Conservation (phyloP, 2,888 invertebrate species). For the Marronus borbonicus region DNA sequence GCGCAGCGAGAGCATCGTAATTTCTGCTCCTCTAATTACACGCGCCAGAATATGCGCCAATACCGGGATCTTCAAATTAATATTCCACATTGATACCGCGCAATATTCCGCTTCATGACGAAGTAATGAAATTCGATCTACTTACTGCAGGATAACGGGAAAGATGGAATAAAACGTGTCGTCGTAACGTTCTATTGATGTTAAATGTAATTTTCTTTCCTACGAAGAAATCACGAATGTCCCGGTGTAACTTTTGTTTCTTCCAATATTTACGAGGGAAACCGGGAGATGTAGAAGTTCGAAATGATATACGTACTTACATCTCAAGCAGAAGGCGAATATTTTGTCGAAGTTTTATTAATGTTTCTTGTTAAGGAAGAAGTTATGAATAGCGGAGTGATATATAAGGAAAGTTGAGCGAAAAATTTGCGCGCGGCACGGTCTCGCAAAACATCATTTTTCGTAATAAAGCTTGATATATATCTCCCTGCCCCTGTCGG, state of each 20-base stretch:
- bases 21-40: slow-evolving; percentile 1
- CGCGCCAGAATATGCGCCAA: neutral
- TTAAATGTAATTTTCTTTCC: neutral
- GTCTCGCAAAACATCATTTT: neutral
- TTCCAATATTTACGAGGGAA: neutral
- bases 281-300: neutral
- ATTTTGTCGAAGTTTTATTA: slow-evolving; percentile 20
- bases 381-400: slow-evolving; percentile 22
- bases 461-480: slow-evolving; percentile 15
- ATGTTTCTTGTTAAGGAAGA: slow-evolving; percentile 16
- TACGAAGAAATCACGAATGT: neutral
- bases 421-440: neutral
- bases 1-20: neutral
- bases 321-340: neutral
- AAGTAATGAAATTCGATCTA: slow-evolving; percentile 9
- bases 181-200: neutral
- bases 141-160: neutral
- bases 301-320: neutral
- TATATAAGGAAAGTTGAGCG: slow-evolving; percentile 14
- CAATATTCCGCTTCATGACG: neutral
- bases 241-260: neutral
- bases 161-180: neutral
- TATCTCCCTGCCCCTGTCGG: neutral
- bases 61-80: neutral
- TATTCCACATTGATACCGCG: neutral